These are phyloP conservation scores for Allacma fusca DNA, from an alignment of 2,888 invertebrate species.

Conservation along the genomic window DNA sequence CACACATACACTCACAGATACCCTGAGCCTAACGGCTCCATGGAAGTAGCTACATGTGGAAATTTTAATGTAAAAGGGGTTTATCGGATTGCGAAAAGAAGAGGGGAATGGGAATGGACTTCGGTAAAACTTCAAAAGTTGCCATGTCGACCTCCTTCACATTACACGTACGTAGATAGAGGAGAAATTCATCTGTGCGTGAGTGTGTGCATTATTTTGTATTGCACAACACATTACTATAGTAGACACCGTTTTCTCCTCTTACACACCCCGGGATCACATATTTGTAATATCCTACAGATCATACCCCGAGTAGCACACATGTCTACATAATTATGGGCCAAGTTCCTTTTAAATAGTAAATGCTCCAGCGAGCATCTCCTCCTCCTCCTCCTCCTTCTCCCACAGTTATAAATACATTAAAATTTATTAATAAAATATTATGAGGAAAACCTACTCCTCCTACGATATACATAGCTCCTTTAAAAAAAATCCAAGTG, in stretches of 20 bases:
- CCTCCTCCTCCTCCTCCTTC: no score
- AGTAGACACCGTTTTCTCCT: background rate
- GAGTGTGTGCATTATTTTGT: slow-evolving; percentile 8
- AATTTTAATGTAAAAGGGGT: slow-evolving; percentile 47
- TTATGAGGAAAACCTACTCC: no score
- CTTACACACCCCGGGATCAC: background rate
- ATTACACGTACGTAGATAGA: slow-evolving; percentile 27
- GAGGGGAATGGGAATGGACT: slow-evolving; percentile 57
- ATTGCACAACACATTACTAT: background rate
- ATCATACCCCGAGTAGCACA: no score
- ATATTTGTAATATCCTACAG: no score
- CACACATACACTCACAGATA: background rate
- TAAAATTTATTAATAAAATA: no score
- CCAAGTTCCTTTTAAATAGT: no score
- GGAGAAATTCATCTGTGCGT: background rate
- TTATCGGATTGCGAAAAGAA: slow-evolving; percentile 59
- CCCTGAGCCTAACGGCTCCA: background rate
- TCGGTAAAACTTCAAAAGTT: slow-evolving; percentile 61
- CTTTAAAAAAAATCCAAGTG: no score
- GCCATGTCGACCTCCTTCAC: slow-evolving; percentile 50
- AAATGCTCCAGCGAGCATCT: no score
- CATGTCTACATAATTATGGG: no score
- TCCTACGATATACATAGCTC: no score
- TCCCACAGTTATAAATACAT: no score
- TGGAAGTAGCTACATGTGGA: background rate